phyloP scores from a whole-genome alignment of 2,113 vertebrate species.

The Ictidomys tridecemlineatus region DNA sequence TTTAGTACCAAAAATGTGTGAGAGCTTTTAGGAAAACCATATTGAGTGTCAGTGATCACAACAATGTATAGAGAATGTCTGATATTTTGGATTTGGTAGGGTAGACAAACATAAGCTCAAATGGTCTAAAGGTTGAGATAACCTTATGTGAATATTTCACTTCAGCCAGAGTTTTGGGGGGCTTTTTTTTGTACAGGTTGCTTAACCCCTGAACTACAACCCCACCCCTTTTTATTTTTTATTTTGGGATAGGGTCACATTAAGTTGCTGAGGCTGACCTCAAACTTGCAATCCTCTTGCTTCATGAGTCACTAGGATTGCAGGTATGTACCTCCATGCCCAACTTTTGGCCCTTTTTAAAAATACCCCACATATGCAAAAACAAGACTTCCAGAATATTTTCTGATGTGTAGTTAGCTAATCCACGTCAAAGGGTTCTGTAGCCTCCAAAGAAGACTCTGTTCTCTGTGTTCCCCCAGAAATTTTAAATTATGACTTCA shows the following conservation, averaged over 20 bases:
- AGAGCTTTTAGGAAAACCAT: conserved; percentile 17
- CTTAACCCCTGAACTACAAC: no score
- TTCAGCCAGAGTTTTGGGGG: background rate
- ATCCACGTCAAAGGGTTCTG: background rate
- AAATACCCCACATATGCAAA: background rate
- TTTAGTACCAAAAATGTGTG: conserved; percentile 46
- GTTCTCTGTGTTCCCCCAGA: background rate
- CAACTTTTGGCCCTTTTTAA: background rate
- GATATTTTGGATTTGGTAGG: background rate
- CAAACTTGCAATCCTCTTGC: no score
- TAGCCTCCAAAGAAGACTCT: background rate
- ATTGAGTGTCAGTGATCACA: background rate
- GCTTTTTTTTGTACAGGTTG: background rate
- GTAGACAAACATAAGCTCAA: background rate
- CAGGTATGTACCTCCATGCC: no score
- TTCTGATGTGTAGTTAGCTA: background rate
- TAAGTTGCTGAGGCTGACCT: no score
- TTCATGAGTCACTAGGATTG: no score
- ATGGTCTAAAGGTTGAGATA: background rate
- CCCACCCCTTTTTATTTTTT: no score
- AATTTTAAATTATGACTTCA: background rate
- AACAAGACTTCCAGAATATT: background rate
- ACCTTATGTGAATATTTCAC: background rate
- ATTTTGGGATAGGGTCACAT: no score
- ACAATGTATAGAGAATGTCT: background rate